A percentile compares a stretch with the other conserved stretches of the same genome.
Evolutionary conservation across 2,113 vertebrate genomes (phyloP).

Genomic region (rat (Rattus norvegicus)): DNA sequence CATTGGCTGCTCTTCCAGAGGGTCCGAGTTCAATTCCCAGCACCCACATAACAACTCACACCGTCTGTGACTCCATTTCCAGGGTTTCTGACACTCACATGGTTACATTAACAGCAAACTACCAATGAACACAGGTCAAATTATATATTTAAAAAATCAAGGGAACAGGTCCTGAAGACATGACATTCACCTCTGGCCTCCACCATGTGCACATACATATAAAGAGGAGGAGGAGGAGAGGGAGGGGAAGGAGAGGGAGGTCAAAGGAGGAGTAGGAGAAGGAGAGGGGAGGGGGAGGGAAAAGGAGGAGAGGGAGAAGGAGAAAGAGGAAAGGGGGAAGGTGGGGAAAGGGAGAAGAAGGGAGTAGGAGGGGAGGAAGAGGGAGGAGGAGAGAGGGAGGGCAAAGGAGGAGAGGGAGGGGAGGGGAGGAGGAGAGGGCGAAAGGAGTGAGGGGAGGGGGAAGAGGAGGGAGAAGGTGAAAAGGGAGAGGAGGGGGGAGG

Average conservation of each 20-base stretch:
- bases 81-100: not conserved
- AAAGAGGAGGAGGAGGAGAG: no score
- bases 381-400: no score
- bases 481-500: accelerated
- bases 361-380: no score
- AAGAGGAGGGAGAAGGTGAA: accelerated
- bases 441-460: no score
- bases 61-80: not conserved
- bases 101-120: not conserved
- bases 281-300: not conserved
- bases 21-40: not conserved
- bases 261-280: no score
- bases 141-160: not conserved
- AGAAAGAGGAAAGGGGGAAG: not conserved
- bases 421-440: no score
- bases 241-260: no score
- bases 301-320: not conserved
- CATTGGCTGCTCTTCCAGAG: not conserved
- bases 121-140: not conserved
- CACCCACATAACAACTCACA: not conserved
- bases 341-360: no score
- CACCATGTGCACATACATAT: not conserved
- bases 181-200: not conserved
- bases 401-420: no score
- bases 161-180: not conserved